Conservation (phyloP, 1,140 invertebrate genomes). For the Bombus fervidus region DNA sequence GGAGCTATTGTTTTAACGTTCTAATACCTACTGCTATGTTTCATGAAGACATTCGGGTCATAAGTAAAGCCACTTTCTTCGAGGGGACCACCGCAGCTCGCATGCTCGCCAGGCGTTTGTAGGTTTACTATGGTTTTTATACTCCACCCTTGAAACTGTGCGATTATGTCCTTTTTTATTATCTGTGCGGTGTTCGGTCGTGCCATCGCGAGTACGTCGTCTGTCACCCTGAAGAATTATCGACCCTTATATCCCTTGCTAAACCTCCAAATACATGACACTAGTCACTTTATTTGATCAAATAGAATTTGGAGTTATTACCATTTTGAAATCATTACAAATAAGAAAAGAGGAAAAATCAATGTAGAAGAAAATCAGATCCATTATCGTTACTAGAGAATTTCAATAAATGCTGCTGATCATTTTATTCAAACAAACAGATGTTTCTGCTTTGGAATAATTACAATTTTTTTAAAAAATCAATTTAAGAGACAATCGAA, state of each 20-base stretch:
- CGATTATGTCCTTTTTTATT: constrained; percentile 88
- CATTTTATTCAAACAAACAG: too few relatives aligned
- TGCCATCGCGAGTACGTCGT: constrained; percentile 94
- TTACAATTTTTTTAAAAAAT: too few relatives aligned
- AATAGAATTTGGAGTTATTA: too few relatives aligned
- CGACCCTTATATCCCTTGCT: background rate
- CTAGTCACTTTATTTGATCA: too few relatives aligned
- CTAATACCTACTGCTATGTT: constrained; percentile 88
- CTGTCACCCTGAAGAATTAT: constrained; percentile 88
- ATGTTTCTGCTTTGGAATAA: too few relatives aligned
- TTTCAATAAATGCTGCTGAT: too few relatives aligned
- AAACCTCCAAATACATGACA: background rate
- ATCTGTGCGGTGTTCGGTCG: constrained; percentile 90
- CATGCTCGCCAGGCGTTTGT: constrained; percentile 92
- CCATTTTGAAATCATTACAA: too few relatives aligned
- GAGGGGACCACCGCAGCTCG: constrained; percentile 89
- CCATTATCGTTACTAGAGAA: too few relatives aligned
- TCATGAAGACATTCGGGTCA: constrained; percentile 91
- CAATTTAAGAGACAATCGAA: too few relatives aligned
- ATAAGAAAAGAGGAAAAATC: too few relatives aligned
- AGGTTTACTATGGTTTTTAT: constrained; percentile 93
- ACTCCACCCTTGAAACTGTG: constrained; percentile 90
- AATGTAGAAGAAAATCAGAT: too few relatives aligned
- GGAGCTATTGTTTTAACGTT: background rate
- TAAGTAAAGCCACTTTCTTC: constrained; percentile 90